A percentile compares a stretch with the other conserved stretches of the same genome.
phyloP scores from a whole-genome alignment of 2,113 vertebrate genomes.

The Ciconia stormi region DNA sequence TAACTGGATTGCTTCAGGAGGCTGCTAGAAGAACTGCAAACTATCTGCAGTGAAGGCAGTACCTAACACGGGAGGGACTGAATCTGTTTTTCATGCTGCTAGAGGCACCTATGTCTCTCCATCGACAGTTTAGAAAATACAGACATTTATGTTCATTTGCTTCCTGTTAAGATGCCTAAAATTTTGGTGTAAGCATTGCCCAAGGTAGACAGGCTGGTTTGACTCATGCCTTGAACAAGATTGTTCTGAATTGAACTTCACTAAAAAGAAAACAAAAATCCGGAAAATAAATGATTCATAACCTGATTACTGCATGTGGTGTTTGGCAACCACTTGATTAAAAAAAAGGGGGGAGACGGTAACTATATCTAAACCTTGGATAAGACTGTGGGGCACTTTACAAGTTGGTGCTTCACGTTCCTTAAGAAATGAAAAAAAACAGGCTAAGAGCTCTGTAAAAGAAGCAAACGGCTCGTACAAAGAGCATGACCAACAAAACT shows the following conservation, averaged over 20 bases:
- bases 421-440: not conserved
- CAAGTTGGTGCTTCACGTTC: not conserved
- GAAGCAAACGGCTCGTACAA: not conserved
- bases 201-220: not conserved
- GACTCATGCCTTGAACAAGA: not conserved
- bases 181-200: not conserved
- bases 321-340: not conserved
- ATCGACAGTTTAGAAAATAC: not conserved
- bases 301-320: not conserved
- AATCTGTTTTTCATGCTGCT: not conserved
- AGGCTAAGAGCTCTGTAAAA: not conserved
- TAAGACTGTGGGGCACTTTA: not conserved
- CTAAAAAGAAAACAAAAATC: not conserved
- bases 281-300: not conserved
- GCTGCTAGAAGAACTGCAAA: not conserved
- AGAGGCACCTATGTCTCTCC: not conserved
- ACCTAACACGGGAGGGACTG: not conserved
- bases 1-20: not conserved
- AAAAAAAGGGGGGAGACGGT: fast-evolving
- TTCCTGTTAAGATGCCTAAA: not conserved
- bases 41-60: not conserved
- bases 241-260: not conserved
- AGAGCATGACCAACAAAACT: not conserved
- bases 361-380: not conserved
- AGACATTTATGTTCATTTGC: not conserved